These are phyloP conservation scores for Halocynthia aurantium DNA, from an alignment of 23 tunicate species.

Conservation along the genomic window DNA sequence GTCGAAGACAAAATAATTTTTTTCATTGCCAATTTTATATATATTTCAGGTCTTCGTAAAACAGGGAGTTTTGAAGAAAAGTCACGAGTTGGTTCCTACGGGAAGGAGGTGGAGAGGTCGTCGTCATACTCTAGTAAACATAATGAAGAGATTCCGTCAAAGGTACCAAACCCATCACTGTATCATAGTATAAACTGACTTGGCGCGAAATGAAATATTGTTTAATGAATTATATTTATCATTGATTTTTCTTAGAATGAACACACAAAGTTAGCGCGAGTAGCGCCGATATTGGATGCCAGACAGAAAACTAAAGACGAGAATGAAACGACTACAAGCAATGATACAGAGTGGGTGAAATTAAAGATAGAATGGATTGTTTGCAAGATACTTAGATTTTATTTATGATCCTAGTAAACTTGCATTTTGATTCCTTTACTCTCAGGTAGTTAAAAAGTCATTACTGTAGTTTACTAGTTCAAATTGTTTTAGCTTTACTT, in stretches of 20 bases:
- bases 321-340: neutral
- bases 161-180: neutral
- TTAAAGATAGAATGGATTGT: neutral
- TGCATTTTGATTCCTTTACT: too few species aligned
- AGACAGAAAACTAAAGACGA: conserved; percentile 18
- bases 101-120: conserved; percentile 1
- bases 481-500: too few species aligned
- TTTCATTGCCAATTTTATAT: too few species aligned
- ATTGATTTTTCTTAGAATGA: conserved; percentile 14
- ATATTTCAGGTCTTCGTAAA: conserved; percentile 70
- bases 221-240: neutral
- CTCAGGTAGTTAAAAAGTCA: too few species aligned
- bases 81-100: conserved; percentile 1
- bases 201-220: too few species aligned
- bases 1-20: too few species aligned
- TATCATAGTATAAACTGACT: neutral
- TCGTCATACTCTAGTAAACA: conserved; percentile 6
- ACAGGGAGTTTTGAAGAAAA: conserved; percentile 89
- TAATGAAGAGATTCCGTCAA: conserved; percentile 9
- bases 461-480: too few species aligned
- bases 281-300: conserved; percentile 66
- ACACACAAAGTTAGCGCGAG: conserved; percentile 48
- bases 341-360: neutral
- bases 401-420: neutral
- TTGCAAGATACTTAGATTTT: neutral